Percentiles rank a stretch among this genome's conserved stretches.
phyloP scores from a whole-genome alignment of 2,113 vertebrate genomes.

The Lepus americanus region DNA sequence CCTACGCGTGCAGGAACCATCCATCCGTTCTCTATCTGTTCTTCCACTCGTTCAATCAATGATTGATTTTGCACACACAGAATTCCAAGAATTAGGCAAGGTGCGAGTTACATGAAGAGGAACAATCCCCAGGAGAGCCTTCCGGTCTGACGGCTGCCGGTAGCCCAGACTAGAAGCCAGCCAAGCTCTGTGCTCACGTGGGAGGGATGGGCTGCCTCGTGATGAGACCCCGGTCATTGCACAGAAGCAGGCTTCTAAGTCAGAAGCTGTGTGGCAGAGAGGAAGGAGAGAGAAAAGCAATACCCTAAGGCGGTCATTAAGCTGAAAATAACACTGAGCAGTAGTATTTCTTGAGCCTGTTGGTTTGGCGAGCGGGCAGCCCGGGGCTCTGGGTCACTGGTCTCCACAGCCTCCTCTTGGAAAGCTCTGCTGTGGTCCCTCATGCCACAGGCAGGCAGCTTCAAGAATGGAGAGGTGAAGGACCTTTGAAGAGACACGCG shows the following conservation, averaged over 20 bases:
- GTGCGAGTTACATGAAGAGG: neutral
- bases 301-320: rapidly evolving
- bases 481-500: neutral
- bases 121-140: neutral
- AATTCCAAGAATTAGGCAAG: neutral
- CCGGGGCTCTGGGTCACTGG: rapidly evolving
- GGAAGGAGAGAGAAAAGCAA: rapidly evolving
- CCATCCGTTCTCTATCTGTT: too few relatives aligned
- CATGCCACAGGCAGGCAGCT: neutral
- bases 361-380: too few relatives aligned
- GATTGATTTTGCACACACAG: neutral
- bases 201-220: neutral
- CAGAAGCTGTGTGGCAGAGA: rapidly evolving
- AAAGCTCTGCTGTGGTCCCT: neutral
- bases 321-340: neutral
- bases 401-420: neutral
- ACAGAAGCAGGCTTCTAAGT: neutral
- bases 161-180: too few relatives aligned
- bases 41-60: neutral
- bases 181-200: rapidly evolving
- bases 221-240: rapidly evolving
- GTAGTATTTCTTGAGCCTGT: neutral
- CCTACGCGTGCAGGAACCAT: neutral
- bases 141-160: neutral
- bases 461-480: neutral